Evolutionary conservation across 2,888 invertebrate species (phyloP), one percentile per base, ranked within the genome.

Genomic region (Thecocarcelia acutangulata): DNA sequence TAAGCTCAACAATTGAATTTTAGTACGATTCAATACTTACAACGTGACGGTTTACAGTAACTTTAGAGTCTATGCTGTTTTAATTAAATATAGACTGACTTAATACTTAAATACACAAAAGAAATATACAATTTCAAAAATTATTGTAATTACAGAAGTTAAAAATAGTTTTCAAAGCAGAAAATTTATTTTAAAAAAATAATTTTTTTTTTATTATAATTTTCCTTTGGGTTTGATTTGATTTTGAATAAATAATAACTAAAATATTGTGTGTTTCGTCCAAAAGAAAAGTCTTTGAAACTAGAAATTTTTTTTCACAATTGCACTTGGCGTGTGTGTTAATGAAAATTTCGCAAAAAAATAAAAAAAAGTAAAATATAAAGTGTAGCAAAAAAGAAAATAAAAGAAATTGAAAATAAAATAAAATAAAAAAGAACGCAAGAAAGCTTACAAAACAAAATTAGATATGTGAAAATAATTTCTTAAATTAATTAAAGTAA

Each of bases 11-110:
- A 82, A 82, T 74, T 82, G 82, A 64, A 78, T 66, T 75, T 82
- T 74, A 82, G 82, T 82, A 78, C 82, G 82, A 82, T 78, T 82
- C 54, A 82, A 82, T 82, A 82, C 82, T 82, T 82, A 74, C 66
- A 82, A 82, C 82, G 82, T 82, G 74, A 78, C 82, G 82, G 82
- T 82, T 82, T 78, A 66, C 15, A 54, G 66, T 66, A 66, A 46
- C 48, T 76, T 42, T 44, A 15, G 11, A 72, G 78, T 73, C 59
- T 52, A 52, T 54, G 61, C 19, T 69, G 8, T 42, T 73, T 73
- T 46, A 64, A 72, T 72, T 61, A 70, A 63, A 63, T 33, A 33
- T 63, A 69, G 54, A 76, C 40, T 77, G 56, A 66, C 42, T 78
- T 33, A 15, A 9, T 54, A 42, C 52, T 40, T 40, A 19, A 59